Evolutionary conservation across 2,113 vertebrate genomes (phyloP), one percentile per base, ranked within the genome.

Genomic region (Melanotaenia duboulayi): DNA sequence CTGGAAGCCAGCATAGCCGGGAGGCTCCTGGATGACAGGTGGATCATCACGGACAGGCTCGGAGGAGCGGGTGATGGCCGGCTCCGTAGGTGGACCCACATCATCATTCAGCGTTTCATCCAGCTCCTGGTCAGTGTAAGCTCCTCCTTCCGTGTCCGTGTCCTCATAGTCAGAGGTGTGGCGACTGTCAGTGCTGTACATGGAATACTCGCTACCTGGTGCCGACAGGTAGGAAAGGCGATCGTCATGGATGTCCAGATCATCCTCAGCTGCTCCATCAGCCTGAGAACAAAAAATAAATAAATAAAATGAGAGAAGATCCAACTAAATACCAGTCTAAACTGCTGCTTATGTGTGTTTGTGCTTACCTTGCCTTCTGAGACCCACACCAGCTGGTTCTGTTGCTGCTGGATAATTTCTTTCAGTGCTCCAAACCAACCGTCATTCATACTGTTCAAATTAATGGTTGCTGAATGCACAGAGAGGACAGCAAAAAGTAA

Each of bases 111-210:
- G 96, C 1, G 97, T 98, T 91, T 99, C 98, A 79, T 99, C 98
- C 93, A 99, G 94, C 89, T 99, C 98, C 93, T 99, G 98, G 92
- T 99, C 98, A 16, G 98, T 99, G 78, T 99, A 99, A 91, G 97
- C 96, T 71, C 97, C 98, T 0, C 98, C 98, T 95, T 99, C 98
- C 2, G 97, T 99, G 89, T 99, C 98, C n/a, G 98, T 99, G 91
- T 99, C 98, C 87, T 99, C 98, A 14, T 98, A 99, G 92, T 99
- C 98, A 50, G 97, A 99, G 16, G 98, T 99, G 94, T 99, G 97
- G 80, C 98, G 96, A 89, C 98, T 99, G 93, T 99, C 98, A 59
- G 98, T 99, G 94, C 98, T 99, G 95, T 99, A 99, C 97, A 99
- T 99, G 79, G 97, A 99, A 94, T 99, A 99, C 89, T 99, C 98